Evolutionary conservation across 2,797 vertebrate species (phyloP).

Genomic region (Bradypodion pumilum): DNA sequence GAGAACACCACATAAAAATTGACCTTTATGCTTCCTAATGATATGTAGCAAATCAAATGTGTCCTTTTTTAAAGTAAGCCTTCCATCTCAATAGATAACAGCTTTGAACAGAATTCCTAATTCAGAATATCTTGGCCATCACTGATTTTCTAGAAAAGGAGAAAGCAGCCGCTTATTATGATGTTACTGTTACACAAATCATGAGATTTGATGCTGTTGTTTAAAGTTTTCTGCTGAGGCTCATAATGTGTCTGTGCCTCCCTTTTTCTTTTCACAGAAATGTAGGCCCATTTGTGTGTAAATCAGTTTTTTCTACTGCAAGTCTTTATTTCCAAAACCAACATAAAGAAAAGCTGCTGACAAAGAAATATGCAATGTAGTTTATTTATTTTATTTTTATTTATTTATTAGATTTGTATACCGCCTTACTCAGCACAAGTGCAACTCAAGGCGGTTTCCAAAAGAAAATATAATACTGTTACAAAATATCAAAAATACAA

Average conservation of each 20-base stretch:
- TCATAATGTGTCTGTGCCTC: background rate
- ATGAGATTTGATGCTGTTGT: background rate
- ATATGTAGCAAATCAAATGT: conserved; percentile 28
- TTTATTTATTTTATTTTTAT: too few relatives aligned
- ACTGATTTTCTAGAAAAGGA: background rate
- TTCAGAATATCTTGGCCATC: background rate
- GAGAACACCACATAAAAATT: conserved; percentile 14
- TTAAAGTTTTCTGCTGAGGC: background rate
- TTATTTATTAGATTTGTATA: too few relatives aligned
- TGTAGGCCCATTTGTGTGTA: background rate
- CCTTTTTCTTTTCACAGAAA: background rate
- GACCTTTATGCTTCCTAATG: conserved; percentile 15
- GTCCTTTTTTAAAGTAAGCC: conserved; percentile 26
- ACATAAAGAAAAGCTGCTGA: background rate
- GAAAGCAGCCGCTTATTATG: background rate
- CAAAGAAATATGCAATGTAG: background rate
- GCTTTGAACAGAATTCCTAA: conserved; percentile 7
- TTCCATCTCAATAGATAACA: conserved; percentile 12
- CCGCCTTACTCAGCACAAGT: too few relatives aligned
- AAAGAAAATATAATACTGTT: too few relatives aligned
- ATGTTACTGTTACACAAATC: background rate
- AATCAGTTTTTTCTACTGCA: background rate
- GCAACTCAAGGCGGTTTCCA: too few relatives aligned
- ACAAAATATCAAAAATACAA: too few relatives aligned
- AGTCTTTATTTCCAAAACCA: background rate